A percentile compares a stretch with the other conserved stretches of the same genome.
Conservation (phyloP, 1,140 invertebrate genomes). For the Carcinoscorpius rotundicauda region DNA sequence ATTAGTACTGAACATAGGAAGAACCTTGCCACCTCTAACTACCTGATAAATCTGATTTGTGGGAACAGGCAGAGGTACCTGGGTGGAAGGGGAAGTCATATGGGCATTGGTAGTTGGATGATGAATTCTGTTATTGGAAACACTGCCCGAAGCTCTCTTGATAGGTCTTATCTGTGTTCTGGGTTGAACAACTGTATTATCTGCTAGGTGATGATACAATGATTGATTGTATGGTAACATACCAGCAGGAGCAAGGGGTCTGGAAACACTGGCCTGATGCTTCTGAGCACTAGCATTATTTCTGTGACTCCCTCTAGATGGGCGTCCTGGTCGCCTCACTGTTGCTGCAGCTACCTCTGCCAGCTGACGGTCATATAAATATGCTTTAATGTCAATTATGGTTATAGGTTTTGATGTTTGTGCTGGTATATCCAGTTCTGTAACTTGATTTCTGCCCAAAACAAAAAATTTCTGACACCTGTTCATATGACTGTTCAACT, state of each 20-base stretch:
- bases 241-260: conserved; percentile 10
- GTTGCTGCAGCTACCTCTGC: background rate
- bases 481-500: conserved; percentile 72
- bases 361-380: conserved; percentile 1
- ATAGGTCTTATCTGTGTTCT: too few species aligned
- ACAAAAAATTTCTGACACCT: conserved; percentile 83
- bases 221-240: background rate
- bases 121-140: too few species aligned
- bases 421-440: conserved; percentile 75
- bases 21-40: background rate
- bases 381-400: conserved; percentile 26
- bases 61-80: background rate
- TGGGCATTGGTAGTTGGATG: too few species aligned
- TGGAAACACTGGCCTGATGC: conserved; percentile 11
- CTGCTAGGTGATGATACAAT: too few species aligned
- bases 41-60: background rate
- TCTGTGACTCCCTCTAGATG: background rate
- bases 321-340: too few species aligned
- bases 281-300: conserved; percentile 15
- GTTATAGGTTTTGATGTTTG: conserved; percentile 55
- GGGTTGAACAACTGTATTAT: too few species aligned
- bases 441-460: conserved; percentile 67
- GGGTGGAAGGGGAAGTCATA: too few species aligned
- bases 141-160: too few species aligned
- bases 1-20: background rate